phyloP scores from a whole-genome alignment of 2,888 invertebrate species.

The Coronaproctus castanopsis region DNA sequence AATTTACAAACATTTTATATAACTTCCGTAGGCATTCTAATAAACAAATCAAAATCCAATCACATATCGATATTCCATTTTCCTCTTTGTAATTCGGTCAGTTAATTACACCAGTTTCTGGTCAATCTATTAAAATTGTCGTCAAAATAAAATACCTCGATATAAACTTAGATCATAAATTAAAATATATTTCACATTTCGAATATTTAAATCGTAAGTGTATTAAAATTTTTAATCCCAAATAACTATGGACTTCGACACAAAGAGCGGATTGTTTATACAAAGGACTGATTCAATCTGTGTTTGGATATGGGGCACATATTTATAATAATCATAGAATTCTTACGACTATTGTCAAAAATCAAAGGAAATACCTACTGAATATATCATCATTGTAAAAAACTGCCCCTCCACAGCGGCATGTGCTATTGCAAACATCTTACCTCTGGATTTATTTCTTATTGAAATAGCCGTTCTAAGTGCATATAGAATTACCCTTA shows the following conservation, averaged over 20 bases:
- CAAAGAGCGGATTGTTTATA: background rate
- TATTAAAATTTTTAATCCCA: background rate
- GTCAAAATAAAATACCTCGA: background rate
- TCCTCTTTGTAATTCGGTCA: too few relatives aligned
- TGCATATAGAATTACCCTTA: background rate
- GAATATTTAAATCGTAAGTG: background rate
- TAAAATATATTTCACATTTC: background rate
- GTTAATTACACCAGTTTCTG: background rate
- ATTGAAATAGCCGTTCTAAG: background rate
- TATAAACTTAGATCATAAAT: background rate
- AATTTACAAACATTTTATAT: too few relatives aligned
- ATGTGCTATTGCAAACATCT: background rate
- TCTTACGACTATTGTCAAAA: background rate
- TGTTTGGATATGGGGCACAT: background rate
- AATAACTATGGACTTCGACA: background rate
- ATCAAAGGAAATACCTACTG: background rate
- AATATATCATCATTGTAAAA: background rate
- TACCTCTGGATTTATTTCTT: too few relatives aligned
- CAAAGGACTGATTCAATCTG: background rate
- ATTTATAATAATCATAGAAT: background rate
- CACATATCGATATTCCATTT: too few relatives aligned
- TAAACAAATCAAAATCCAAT: too few relatives aligned
- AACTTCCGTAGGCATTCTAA: too few relatives aligned
- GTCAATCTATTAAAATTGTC: background rate
- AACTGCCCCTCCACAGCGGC: background rate